These are phyloP conservation scores for Augochlora pura DNA, from an alignment of 1,140 invertebrate species.

Conservation along the genomic window DNA sequence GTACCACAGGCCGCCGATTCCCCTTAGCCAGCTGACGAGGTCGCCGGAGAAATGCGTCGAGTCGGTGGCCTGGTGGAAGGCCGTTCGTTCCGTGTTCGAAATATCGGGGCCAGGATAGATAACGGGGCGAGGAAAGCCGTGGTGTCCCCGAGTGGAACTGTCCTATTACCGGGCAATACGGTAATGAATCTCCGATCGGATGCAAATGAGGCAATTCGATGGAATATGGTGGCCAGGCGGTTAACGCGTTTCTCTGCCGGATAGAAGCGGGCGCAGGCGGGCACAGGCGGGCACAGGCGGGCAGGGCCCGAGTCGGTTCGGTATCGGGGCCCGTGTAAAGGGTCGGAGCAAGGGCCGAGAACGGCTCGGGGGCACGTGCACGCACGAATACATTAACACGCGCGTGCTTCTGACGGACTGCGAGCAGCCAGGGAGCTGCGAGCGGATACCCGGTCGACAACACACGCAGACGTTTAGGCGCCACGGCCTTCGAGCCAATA, in stretches of 20 bases:
- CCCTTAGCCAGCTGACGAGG: neutral
- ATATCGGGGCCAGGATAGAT: slow-evolving; percentile 42
- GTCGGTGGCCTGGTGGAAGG: slow-evolving; percentile 10
- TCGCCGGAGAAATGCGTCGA: slow-evolving; percentile 13
- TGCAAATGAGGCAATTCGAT: slow-evolving; percentile 68
- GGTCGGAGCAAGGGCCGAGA: slow-evolving; percentile 6
- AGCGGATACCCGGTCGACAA: slow-evolving; percentile 8
- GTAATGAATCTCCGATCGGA: slow-evolving; percentile 70
- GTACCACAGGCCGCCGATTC: neutral
- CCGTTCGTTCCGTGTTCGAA: slow-evolving; percentile 13
- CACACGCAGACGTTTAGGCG: slow-evolving; percentile 67
- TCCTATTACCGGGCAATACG: slow-evolving; percentile 61
- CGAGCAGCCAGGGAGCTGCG: slow-evolving; percentile 13
- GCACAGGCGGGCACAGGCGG: neutral
- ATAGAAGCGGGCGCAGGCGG: neutral
- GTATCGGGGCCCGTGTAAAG: slow-evolving; percentile 20
- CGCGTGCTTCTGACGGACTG: slow-evolving; percentile 52
- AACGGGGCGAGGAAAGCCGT: slow-evolving; percentile 44
- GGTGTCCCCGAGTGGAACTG: slow-evolving; percentile 60
- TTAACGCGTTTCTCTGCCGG: too few species aligned
- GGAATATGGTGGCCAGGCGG: slow-evolving; percentile 37
- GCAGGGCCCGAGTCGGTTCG: neutral
- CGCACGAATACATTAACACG: slow-evolving; percentile 58
- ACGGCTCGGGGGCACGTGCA: slow-evolving; percentile 49
- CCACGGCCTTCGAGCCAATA: slow-evolving; percentile 69